Base-by-base conservation (phyloP, 2,888 invertebrate genomes). In the Drosophila robusta region DNA sequence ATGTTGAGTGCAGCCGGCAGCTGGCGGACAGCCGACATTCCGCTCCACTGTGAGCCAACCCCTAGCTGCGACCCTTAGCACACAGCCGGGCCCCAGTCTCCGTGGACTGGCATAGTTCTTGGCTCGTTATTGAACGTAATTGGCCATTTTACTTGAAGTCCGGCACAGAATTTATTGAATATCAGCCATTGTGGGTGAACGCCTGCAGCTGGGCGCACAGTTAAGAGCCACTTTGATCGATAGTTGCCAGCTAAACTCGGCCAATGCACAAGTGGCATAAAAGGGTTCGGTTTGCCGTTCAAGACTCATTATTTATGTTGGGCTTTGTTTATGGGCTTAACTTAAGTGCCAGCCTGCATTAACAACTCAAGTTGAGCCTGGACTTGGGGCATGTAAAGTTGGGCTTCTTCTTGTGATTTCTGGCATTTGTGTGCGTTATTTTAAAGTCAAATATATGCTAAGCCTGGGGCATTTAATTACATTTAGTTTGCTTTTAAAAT, bases 81-180 rank as follows among this genome's bases (percentile, higher is more conserved):
- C 9, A 44, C 29, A 14, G n/a, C 16, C 32, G 34, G 12, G 11
- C 11, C 38, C 32, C 51, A 42, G 58, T 47, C 60, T 61, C 54
- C 7, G 52, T 50, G 24, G 46, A 36, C 65, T 83, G 79, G 72
- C 71, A 70, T 58, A 76, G 64, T 82, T 79, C 83, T 74, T 69
- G 64, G 70, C 87, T 83, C 89, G 87, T 86, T 88, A 88, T 88
- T 74, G 68, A 77, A 72, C 87, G 89, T 88, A 88, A 83, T 88
- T 83, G 83, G 80, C 89, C 87, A 86, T 88, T 83, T 83, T 86
- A 73, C 58, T 55, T 5, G 68, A 64, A 67, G 81, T 70, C 71
- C 64, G 38, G 64, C 64, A 50, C 52, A 69, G 61, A 88, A 88
- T 88, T 86, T 88, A 88, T 83, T 85, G 89, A 88, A 86, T 79